Evolutionary conservation across 2,113 vertebrate genomes (phyloP).

Genomic region (Charina bottae): DNA sequence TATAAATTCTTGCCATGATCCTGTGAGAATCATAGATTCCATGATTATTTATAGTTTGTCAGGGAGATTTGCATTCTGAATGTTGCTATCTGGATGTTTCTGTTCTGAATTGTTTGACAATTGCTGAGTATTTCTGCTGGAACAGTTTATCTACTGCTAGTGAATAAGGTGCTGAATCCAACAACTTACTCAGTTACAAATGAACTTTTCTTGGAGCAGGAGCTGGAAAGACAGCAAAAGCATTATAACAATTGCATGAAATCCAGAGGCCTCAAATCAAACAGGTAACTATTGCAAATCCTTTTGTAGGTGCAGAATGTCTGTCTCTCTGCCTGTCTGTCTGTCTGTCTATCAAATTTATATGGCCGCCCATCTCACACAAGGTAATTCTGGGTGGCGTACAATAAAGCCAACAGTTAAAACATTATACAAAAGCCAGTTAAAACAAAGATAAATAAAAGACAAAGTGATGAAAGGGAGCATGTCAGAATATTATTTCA

Average conservation of each 20-base stretch:
- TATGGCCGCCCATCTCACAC: background rate
- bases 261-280: background rate
- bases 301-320: background rate
- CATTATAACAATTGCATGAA: background rate
- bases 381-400: background rate
- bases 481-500: background rate
- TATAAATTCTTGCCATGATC: conserved; percentile 49
- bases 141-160: conserved; percentile 27
- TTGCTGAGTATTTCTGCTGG: conserved; percentile 48
- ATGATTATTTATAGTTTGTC: conserved; percentile 45
- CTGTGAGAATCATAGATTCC: conserved; percentile 47
- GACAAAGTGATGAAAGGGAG: background rate
- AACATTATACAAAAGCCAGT: background rate
- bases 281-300: background rate
- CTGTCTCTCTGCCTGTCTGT: no score
- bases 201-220: conserved; percentile 16
- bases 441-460: background rate
- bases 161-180: conserved; percentile 23
- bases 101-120: conserved; percentile 45
- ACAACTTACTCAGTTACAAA: background rate
- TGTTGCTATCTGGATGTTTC: conserved; percentile 48
- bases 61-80: conserved; percentile 43
- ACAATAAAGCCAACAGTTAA: background rate
- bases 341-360: background rate
- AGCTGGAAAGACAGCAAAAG: background rate